Evolutionary conservation across 64 coral and sea anemone species (phyloP), one percentile per base, ranked within the genome.

Genomic region (Stichodactyla helianthus): DNA sequence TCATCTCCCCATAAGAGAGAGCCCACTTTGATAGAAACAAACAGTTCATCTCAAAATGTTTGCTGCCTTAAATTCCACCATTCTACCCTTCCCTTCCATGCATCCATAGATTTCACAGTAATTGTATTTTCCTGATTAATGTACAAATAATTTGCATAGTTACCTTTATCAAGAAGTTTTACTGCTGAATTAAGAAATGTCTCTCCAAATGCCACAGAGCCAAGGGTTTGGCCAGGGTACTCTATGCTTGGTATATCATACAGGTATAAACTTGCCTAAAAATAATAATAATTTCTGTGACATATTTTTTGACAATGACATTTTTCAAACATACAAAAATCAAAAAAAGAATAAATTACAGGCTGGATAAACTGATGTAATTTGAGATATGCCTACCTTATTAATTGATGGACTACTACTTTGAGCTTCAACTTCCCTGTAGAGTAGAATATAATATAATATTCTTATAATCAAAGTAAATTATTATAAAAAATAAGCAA

Each of bases 191-290:
- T 77, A 31, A 91, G 60, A 59, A 91, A 91, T 54, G 90, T 82
- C 71, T 91, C 90, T 68, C 90, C 90, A 91, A 91, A 91, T 50
- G 86, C 77, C 20, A 91, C 85, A 35, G 90, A 91, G 15, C 90
- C 90, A 22, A 91, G 53, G 12, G 59, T 82, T 15, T 61, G 19
- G 0, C 90, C 90, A 51, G 90, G 90, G 6, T 91, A 57, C 27
- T 91, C 90, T 19, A 87, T 35, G 64, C 90, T 91, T 87, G 90
- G 90, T 63, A 91, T 77, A 59, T 91, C 90, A 71, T 91, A 91
- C 50, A 91, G 52, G 71, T 87, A 91, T 1, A 91, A 51, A 26
- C 74, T 62, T 27, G 60, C 89, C 89, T 91, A 31, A 52, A 52
- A 68, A 86, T 5, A 61, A 44, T 44, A 3, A 44, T 44, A 44